Evolutionary conservation across 1,140 invertebrate genomes (phyloP).

Genomic region (Drosophila kepulauana): DNA sequence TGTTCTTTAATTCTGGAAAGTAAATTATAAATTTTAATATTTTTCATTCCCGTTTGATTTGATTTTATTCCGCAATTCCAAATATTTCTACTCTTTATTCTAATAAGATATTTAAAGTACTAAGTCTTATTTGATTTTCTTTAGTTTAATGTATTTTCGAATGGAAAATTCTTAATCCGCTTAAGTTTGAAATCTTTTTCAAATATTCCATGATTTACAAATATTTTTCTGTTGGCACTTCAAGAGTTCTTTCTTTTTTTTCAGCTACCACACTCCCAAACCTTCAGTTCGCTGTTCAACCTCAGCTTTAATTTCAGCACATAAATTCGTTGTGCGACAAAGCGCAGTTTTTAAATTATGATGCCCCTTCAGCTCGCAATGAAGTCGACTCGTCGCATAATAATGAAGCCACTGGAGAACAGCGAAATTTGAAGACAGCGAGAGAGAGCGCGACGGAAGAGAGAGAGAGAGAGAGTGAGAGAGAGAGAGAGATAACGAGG

Average conservation of each 20-base stretch:
- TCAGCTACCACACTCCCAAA: neutral
- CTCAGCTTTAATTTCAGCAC: conserved; percentile 65
- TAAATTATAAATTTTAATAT: no score
- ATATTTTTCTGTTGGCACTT: neutral
- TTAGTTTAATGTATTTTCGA: no score
- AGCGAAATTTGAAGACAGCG: conserved; percentile 2
- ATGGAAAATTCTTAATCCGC: no score
- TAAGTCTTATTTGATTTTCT: no score
- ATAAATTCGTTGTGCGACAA: conserved; percentile 72
- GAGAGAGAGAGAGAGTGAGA: neutral
- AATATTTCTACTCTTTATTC: no score
- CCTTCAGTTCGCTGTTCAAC: conserved; percentile 14
- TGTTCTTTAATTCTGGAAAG: no score
- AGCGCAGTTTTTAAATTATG: conserved; percentile 71
- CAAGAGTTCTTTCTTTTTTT: neutral
- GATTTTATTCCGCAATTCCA: no score
- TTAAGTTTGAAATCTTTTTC: neutral
- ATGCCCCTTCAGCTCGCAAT: conserved; percentile 46
- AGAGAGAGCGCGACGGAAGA: neutral
- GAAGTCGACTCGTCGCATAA: conserved; percentile 65
- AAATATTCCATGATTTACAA: neutral
- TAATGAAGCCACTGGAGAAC: conserved; percentile 53
- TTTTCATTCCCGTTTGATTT: no score
- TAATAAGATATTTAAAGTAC: no score
- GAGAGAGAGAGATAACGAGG: neutral